Conservation (phyloP, 2,888 invertebrate genomes). For the Iphiclides podalirius region DNA sequence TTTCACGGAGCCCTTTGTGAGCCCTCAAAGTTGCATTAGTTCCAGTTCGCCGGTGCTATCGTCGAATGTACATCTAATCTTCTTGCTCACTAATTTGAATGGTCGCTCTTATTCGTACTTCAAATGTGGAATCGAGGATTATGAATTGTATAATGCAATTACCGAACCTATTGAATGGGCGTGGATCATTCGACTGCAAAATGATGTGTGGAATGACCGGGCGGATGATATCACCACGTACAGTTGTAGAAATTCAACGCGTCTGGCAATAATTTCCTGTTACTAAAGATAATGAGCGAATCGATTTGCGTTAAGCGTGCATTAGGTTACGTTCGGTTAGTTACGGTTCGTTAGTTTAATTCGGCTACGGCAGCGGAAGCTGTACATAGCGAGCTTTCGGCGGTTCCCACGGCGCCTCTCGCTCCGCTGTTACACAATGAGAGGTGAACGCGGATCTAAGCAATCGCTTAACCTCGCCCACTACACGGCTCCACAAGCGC, state of each 20-base stretch:
- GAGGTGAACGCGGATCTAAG: constrained; percentile 80
- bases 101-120: constrained; percentile 7
- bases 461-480: constrained; percentile 80
- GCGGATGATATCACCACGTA: constrained; percentile 11
- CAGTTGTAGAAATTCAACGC: constrained; percentile 23
- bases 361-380: constrained; percentile 76
- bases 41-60: constrained; percentile 31
- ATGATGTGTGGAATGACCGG: background rate
- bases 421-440: constrained; percentile 76
- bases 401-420: constrained; percentile 71
- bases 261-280: constrained; percentile 62
- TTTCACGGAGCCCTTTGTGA: constrained; percentile 65
- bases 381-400: constrained; percentile 74
- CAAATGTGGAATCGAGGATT: constrained; percentile 5
- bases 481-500: constrained; percentile 55
- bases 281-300: constrained; percentile 62
- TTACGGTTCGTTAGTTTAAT: constrained; percentile 64
- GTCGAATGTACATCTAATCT: constrained; percentile 33
- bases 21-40: too few relatives aligned
- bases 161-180: background rate
- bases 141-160: background rate
- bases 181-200: too few relatives aligned
- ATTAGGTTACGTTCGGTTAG: constrained; percentile 47
- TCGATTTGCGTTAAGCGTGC: constrained; percentile 55
- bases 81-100: background rate